Conservation (phyloP, 2,113 vertebrate species). For the Centropristis striata region DNA sequence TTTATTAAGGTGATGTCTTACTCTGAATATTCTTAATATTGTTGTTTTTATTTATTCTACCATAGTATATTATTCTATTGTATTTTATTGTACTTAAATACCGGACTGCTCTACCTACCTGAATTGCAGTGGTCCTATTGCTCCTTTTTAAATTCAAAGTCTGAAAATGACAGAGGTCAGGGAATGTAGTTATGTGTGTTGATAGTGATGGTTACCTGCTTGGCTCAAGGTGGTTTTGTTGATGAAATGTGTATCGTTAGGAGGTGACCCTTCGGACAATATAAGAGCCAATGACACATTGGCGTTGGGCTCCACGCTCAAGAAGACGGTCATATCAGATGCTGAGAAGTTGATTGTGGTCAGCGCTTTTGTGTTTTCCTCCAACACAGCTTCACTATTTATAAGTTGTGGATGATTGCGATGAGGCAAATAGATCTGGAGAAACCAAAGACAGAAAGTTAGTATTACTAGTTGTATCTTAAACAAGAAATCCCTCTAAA, state of each 20-base stretch:
- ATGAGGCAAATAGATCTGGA: constrained; percentile 80
- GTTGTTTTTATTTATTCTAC: not conserved
- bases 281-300: constrained; percentile 69
- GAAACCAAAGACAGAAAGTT: constrained; percentile 23
- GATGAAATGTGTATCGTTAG: constrained; percentile 30
- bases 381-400: constrained; percentile 27
- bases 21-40: no score
- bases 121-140: not conserved
- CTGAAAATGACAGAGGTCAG: not conserved
- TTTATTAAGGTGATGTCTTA: no score
- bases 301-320: constrained; percentile 60
- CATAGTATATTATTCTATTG: not conserved
- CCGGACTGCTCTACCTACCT: not conserved
- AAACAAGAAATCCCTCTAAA: not conserved
- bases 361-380: constrained; percentile 30
- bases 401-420: not conserved
- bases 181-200: not conserved
- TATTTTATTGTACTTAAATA: no score
- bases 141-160: not conserved
- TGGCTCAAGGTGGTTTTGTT: constrained; percentile 48
- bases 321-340: constrained; percentile 66
- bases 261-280: constrained; percentile 42
- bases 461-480: not conserved
- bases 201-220: constrained; percentile 60
- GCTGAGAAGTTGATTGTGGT: constrained; percentile 76